Base-by-base conservation (phyloP, 2,797 vertebrate species). In the Taenioides sp. region DNA sequence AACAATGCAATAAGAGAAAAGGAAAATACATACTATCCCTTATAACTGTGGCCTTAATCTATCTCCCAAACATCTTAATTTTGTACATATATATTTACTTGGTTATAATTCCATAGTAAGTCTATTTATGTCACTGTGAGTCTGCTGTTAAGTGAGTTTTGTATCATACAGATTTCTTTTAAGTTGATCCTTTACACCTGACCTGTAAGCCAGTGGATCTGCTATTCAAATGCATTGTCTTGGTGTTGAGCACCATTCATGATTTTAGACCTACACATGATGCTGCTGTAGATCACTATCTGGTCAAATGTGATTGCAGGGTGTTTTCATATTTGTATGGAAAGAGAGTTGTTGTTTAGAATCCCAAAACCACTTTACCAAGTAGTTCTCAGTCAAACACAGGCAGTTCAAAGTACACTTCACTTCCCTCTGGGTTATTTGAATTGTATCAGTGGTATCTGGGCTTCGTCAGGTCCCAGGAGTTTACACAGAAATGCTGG, bases 41-140 rank as follows among this genome's bases (percentile, higher is more conserved):
- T 84, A 81, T 88, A 91, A 84, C 80, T 80, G 91, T 91, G 90
- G 91, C 91, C 92, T 93, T 92, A 92, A 87, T 82, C 82, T 68
- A 87, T 82, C 82, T 68, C 86, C 84, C 65, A 77, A 84, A 88
- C 72, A 81, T 80, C 67, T 22, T 83, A 66, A 85, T 79, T 76
- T 75, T 92, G 90, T 92, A 91, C 73, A 92, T 88, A 92, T 73
- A 84, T 70, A 71, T 80, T 75, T 82, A 79, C 75, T 82, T 76
- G 76, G 76, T 88, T 83, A 83, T 79, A 80, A 86, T 83, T 85
- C 84, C 75, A 73, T 78, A 73, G 86, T 82, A 57, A 81, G 69
- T 83, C 84, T 87, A 82, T 87, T 88, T 83, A 86, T 85, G 80
- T 89, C 77, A 71, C 77, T 74, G 76, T 87, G 80, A 78, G 85